These are phyloP conservation scores for Galbula dea DNA, from an alignment of 2,113 vertebrate genomes.

Conservation along the genomic window DNA sequence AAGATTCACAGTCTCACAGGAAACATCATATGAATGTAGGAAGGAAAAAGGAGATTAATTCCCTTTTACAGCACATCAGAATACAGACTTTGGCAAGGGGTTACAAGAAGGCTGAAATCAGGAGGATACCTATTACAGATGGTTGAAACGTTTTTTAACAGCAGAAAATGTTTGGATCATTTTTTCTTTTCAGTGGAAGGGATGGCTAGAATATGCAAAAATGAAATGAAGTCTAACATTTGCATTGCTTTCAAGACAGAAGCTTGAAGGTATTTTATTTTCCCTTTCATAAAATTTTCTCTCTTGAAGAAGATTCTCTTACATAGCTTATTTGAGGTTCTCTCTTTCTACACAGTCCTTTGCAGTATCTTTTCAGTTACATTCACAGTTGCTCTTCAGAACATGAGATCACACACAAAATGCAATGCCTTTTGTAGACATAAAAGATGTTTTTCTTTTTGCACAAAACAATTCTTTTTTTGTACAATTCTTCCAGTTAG, in stretches of 20 bases:
- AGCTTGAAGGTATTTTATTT: slow-evolving; percentile 7
- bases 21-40: neutral
- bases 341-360: slow-evolving; percentile 18
- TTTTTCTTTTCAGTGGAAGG: neutral
- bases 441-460: neutral
- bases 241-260: neutral
- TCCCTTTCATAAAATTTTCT: neutral
- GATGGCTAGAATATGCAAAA: neutral
- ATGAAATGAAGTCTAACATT: neutral
- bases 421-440: slow-evolving; percentile 36
- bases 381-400: neutral
- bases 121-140: neutral
- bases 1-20: neutral
- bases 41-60: neutral
- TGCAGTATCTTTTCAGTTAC: slow-evolving; percentile 12
- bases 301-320: slow-evolving; percentile 19
- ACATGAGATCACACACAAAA: slow-evolving; percentile 5
- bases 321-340: neutral
- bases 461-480: neutral
- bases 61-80: neutral
- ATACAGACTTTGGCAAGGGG: neutral
- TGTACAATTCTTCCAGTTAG: slow-evolving; percentile 20
- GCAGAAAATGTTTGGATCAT: neutral
- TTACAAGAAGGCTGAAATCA: neutral
- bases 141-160: neutral